Evolutionary conservation across 2,888 invertebrate species (phyloP), one percentile per base, ranked within the genome.

Genomic region (Drosophila parthenogenetica): DNA sequence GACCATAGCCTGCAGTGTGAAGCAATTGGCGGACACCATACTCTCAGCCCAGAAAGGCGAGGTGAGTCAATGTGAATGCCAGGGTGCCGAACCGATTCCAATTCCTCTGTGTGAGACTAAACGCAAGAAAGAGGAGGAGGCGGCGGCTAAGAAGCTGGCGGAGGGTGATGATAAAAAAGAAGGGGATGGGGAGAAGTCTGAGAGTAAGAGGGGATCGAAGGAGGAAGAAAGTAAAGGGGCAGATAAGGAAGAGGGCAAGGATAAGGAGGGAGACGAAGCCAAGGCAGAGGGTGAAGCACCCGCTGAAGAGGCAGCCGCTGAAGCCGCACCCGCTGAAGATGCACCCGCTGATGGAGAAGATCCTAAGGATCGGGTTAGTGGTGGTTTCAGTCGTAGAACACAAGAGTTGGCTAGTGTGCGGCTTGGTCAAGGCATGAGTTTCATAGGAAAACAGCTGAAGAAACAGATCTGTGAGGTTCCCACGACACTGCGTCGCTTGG

Each of bases 1-100:
- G 60, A 83, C 69, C 40, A 90, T 91, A 16, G 91, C 91, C 3
- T 87, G 89, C 32, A 91, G 91, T 71, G 91, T 91, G 3, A 91
- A 91, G 72, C 90, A 89, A 32, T 58, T 91, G 62, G 91, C 91
- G 37, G 91, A 91, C 46, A 74, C 81, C 19, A 62, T 91, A 17
- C 80, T 91, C 37, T 63, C 59, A 25, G 80, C 82, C 32, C 82
- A 89, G 62, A 85, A 80, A 37, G 54, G 61, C 50, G 74, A 73
- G 69, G 87, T 78, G 72, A 82, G 82, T 87, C 48, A 51, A 10
- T 61, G 61, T 50, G 48, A 37, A 17, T 71, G 74, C 17, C 50
- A 54, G 14, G 55, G 60, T 14, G 45, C 39, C 8, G 16, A 32
- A 2, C 40, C 51, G 1, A 10, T 19, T 42, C n/a, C 39, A 7